A percentile compares a stretch with the other conserved stretches of the same genome.
Evolutionary conservation across 2,888 invertebrate genomes (phyloP).

Genomic region (Empis stercorea): DNA sequence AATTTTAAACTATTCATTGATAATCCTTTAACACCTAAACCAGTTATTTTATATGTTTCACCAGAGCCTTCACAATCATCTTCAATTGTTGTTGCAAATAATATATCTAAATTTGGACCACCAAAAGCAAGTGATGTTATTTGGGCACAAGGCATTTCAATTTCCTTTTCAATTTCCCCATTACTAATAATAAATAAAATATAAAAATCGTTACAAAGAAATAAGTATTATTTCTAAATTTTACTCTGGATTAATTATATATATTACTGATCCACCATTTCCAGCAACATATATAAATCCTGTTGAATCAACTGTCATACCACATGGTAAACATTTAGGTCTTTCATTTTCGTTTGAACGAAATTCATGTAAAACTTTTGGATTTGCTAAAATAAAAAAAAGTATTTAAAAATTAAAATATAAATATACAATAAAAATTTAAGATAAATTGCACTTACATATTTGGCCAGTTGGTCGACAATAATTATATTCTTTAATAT

Average conservation of each 20-base stretch:
- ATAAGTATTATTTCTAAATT: conserved; percentile 20
- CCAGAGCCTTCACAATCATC: conserved; percentile 34
- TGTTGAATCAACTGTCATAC: conserved; percentile 67
- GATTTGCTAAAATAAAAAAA: conserved; percentile 36
- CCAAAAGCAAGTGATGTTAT: conserved; percentile 63
- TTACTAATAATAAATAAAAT: conserved; percentile 16
- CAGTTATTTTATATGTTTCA: conserved; percentile 46
- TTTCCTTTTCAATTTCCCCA: conserved; percentile 43
- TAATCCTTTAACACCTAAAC: conserved; percentile 43
- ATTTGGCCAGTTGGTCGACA: conserved; percentile 51
- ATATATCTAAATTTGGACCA: conserved; percentile 48
- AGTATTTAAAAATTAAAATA: background rate
- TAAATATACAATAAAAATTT: background rate
- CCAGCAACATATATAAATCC: conserved; percentile 69
- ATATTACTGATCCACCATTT: conserved; percentile 50
- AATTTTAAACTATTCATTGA: conserved; percentile 17
- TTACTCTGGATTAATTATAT: conserved; percentile 32
- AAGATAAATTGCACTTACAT: conserved; percentile 35
- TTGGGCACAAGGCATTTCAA: conserved; percentile 54
- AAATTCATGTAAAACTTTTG: conserved; percentile 44
- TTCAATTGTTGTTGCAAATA: conserved; percentile 56
- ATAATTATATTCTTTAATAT: conserved; percentile 59
- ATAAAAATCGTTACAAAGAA: background rate
- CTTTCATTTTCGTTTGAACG: conserved; percentile 27
- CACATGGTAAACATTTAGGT: conserved; percentile 46